These are phyloP conservation scores for Taxidea taxus DNA, from an alignment of 2,113 vertebrate species.

Conservation along the genomic window DNA sequence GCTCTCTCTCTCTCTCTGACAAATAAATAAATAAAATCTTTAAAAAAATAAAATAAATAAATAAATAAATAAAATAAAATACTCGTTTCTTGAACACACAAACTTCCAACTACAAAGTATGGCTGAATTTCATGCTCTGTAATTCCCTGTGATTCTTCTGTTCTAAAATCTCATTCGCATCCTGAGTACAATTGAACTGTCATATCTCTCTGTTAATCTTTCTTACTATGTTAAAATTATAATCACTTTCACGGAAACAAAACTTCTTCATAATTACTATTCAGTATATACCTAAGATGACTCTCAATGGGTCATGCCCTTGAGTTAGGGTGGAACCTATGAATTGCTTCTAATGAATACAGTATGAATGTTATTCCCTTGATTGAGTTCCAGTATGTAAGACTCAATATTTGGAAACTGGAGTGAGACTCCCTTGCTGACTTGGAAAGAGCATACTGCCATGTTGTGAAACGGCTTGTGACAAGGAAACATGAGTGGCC, in stretches of 20 bases:
- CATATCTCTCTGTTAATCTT: background rate
- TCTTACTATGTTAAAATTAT: background rate
- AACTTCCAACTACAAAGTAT: background rate
- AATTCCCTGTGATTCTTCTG: background rate
- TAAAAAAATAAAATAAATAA: no score
- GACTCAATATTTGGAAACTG: background rate
- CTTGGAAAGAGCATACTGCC: background rate
- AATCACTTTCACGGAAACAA: background rate
- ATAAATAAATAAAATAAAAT: background rate
- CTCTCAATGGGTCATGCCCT: background rate
- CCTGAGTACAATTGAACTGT: background rate
- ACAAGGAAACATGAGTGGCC: background rate
- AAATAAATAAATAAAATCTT: no score
- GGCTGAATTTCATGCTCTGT: background rate
- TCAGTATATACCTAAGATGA: background rate
- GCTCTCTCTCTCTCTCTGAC: no score
- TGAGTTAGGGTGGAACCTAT: background rate
- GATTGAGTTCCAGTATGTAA: background rate
- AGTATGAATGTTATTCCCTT: background rate
- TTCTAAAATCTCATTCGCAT: background rate
- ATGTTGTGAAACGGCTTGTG: background rate
- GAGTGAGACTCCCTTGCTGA: background rate
- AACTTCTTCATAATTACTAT: background rate
- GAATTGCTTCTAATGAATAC: background rate
- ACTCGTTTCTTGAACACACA: background rate